Percentiles rank a stretch among this genome's conserved stretches.
Conservation (phyloP, 2,113 vertebrate species). For the Perca schrenkii region DNA sequence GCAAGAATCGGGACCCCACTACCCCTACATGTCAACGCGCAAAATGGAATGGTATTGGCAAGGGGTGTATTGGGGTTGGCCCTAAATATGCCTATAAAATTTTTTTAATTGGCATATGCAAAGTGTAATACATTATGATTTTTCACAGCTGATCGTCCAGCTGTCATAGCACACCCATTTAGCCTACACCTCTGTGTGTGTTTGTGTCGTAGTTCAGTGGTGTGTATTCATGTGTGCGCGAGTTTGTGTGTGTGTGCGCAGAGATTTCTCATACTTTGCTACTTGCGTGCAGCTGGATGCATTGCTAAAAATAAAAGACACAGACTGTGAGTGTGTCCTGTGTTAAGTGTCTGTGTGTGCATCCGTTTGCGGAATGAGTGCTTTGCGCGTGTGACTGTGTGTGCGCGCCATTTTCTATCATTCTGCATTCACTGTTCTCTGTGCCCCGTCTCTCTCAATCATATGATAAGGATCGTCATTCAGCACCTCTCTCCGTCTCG, state of each 20-base stretch:
- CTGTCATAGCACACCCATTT: too few species aligned
- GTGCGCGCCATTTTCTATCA: slow-evolving; percentile 15
- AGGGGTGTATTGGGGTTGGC: too few species aligned
- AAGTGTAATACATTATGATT: too few species aligned
- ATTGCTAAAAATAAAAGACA: not conserved
- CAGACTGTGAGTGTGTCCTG: slow-evolving; percentile 22
- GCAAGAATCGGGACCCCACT: too few species aligned
- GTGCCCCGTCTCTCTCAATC: slow-evolving; percentile 29
- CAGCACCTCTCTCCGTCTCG: slow-evolving; percentile 3
- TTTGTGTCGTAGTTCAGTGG: not conserved
- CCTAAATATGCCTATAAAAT: too few species aligned
- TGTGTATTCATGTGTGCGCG: not conserved
- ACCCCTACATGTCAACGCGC: too few species aligned
- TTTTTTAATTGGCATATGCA: too few species aligned
- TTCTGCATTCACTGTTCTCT: slow-evolving; percentile 40
- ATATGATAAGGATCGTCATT: slow-evolving; percentile 57
- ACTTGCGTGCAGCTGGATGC: slow-evolving; percentile 11
- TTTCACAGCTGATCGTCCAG: too few species aligned
- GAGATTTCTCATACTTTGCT: not conserved
- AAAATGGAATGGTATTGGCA: too few species aligned
- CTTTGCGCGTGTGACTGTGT: slow-evolving; percentile 9
- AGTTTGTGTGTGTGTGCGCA: not conserved
- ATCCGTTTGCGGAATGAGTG: slow-evolving; percentile 12
- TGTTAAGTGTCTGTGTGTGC: slow-evolving; percentile 20
- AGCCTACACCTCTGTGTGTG: not conserved